Percentiles rank a stretch among this genome's conserved stretches.
Conservation (phyloP, 2,113 vertebrate genomes). For the Propithecus coquereli region DNA sequence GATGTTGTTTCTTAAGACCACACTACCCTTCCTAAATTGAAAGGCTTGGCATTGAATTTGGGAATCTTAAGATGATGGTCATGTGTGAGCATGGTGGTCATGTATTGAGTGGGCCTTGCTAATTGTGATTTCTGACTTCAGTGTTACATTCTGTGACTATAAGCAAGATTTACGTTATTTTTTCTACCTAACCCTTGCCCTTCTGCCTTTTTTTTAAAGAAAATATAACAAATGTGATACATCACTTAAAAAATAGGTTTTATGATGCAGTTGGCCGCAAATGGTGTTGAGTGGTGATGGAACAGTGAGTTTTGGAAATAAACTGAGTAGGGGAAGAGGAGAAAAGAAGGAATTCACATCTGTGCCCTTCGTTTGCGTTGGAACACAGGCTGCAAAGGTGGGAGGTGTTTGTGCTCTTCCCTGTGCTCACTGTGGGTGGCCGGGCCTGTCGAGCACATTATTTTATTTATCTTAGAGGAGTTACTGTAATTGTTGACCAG, state of each 20-base stretch:
- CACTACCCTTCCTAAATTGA: background rate
- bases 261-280: background rate
- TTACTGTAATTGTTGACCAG: conserved; percentile 23
- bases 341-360: background rate
- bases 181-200: background rate
- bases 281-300: conserved; percentile 27
- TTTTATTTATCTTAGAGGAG: conserved; percentile 60
- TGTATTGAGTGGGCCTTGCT: background rate
- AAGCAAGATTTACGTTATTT: background rate
- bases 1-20: background rate
- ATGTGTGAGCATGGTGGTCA: rapidly evolving
- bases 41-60: background rate
- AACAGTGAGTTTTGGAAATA: conserved; percentile 40
- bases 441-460: background rate
- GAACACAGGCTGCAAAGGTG: background rate
- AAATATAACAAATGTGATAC: background rate
- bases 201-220: background rate
- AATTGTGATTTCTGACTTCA: background rate
- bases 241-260: background rate
- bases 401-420: background rate
- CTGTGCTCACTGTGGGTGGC: conserved; percentile 16
- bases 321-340: background rate
- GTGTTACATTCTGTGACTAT: background rate
- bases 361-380: background rate
- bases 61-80: background rate